These are phyloP conservation scores for Crotalus horridus DNA, from an alignment of 2,113 vertebrate species.

Conservation along the genomic window DNA sequence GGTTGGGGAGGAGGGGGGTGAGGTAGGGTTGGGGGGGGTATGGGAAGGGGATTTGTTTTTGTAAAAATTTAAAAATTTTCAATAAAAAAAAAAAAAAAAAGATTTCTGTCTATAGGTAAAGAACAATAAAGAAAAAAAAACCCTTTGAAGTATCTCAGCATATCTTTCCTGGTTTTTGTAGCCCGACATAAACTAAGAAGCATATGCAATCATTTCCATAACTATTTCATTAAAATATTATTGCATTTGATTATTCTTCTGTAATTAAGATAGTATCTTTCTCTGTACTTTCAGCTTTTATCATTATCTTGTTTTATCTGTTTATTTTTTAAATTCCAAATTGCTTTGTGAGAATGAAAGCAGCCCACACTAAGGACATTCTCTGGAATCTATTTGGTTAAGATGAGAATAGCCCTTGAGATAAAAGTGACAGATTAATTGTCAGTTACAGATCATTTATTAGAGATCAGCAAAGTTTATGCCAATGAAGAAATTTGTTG, in stretches of 20 bases:
- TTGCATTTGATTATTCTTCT: not conserved
- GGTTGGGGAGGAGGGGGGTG: too few relatives aligned
- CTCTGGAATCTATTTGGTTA: too few relatives aligned
- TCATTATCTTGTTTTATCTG: not conserved
- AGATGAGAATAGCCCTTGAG: not conserved
- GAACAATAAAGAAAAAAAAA: too few relatives aligned
- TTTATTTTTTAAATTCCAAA: not conserved
- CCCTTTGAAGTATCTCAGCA: too few relatives aligned
- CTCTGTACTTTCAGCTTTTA: not conserved
- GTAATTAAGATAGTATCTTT: not conserved
- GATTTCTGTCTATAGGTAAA: too few relatives aligned
- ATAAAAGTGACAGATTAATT: constrained; percentile 1
- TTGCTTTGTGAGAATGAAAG: not conserved
- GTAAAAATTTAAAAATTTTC: too few relatives aligned
- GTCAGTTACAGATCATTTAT: not conserved
- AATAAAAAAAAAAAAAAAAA: too few relatives aligned
- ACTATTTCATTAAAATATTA: not conserved
- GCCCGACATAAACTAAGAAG: not conserved
- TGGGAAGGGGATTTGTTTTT: too few relatives aligned
- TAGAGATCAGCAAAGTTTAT: not conserved
- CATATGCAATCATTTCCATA: not conserved
- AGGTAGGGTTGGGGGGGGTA: too few relatives aligned
- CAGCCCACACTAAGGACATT: not conserved
- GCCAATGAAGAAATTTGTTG: not conserved
- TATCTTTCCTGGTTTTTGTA: too few relatives aligned